Percentiles rank a stretch among this genome's conserved stretches.
Evolutionary conservation across 2,797 vertebrate species (phyloP).

Genomic region (Psittacula echo): DNA sequence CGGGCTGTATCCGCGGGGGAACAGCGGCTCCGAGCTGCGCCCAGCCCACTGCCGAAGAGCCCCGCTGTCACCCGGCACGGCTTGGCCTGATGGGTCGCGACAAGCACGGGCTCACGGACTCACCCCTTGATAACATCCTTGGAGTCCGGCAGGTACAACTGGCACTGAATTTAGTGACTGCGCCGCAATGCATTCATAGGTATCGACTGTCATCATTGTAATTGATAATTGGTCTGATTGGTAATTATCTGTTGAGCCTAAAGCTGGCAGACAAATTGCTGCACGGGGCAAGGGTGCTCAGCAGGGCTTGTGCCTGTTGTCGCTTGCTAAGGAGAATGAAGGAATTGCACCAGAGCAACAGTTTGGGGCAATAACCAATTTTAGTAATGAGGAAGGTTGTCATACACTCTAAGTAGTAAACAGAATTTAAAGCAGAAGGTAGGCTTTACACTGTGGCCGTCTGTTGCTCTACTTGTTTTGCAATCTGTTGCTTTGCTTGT

Average conservation of each 20-base stretch:
- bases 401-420: background rate
- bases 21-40: background rate
- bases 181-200: rapidly evolving
- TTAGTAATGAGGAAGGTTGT: background rate
- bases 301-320: background rate
- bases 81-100: background rate
- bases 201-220: background rate
- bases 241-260: background rate
- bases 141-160: background rate
- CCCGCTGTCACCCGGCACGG: background rate
- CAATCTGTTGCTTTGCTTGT: background rate
- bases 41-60: background rate
- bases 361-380: background rate
- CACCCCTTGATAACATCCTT: background rate
- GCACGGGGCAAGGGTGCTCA: background rate
- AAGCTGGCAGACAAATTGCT: background rate
- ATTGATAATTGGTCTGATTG: background rate
- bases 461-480: background rate
- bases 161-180: too few relatives aligned
- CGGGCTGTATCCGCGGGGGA: rapidly evolving
- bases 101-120: too few relatives aligned
- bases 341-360: background rate
- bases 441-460: background rate
- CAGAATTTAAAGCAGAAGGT: background rate
- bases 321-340: background rate